Base-by-base conservation (phyloP, 2,888 invertebrate species). In the Caenorhabditis japonica region DNA sequence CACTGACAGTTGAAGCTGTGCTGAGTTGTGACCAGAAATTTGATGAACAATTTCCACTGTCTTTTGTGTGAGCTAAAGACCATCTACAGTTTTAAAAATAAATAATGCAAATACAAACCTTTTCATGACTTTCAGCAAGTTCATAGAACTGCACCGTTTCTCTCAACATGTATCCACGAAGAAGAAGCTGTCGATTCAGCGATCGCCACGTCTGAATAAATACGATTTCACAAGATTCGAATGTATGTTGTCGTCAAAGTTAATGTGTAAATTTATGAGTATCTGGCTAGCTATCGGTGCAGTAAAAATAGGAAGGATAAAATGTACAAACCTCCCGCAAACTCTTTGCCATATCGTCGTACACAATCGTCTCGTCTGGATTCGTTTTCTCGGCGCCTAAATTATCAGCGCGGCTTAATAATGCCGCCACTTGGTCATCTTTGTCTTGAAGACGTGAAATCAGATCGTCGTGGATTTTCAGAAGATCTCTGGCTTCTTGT, bases 381-480 rank as follows among this genome's bases (percentile, higher is more conserved):
- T 92, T 91, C 71, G 85, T 87, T 81, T 89, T 89, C 80, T 89
- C 88, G 59, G 92, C 92, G 81, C 94, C 92, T 79, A 94, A 90
- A 85, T 92, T 92, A 88, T 94, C 94, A n/a, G 94, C 94, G 89
- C 93, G 92, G 56, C 92, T 91, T 71, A 94, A 91, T 71, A 94
- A 91, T 88, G 94, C 94, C 85, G 93, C 93, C 83, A 94, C 93
- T 59, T 94, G 94, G 87, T 93, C 93, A 88, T 94, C 93, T 89
- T 94, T 93, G 85, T 92, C 92, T 93, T 93, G 92, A 85, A 95
- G 90, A 89, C 94, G 93, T 79, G 91, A 90, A 62, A 94, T 91
- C 79, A 94, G 92, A 89, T 93, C 93, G 89, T 93, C 92, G 89
- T 94, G 94, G 77, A 93, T 92, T 81, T 91, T 91, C 85, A 93